A percentile compares a stretch with the other conserved stretches of the same genome.
Conservation (phyloP, 2,113 vertebrate species). For the Heptranchias perlo region DNA sequence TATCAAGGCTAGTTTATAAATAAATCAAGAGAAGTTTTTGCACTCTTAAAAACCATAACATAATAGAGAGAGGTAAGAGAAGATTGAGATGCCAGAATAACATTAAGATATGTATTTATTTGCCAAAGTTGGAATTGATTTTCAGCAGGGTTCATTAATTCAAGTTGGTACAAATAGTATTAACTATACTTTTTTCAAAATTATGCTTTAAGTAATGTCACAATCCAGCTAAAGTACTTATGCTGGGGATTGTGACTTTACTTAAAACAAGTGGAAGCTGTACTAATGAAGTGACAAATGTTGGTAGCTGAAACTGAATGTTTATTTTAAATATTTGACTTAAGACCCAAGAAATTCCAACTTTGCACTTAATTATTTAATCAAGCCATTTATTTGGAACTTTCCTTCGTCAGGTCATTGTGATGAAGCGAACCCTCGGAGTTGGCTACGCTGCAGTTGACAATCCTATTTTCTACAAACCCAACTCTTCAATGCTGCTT, state of each 20-base stretch:
- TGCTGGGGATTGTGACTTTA: neutral
- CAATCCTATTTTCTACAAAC: conserved; percentile 70
- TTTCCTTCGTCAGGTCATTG: conserved; percentile 55
- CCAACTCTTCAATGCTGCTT: conserved; percentile 64
- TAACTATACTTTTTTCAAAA: neutral
- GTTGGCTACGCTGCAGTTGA: conserved; percentile 72
- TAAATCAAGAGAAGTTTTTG: neutral
- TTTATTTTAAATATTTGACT: neutral
- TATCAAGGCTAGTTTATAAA: too few relatives aligned
- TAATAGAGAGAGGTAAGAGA: neutral
- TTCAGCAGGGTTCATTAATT: neutral
- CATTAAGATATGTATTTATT: neutral
- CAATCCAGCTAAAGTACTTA: neutral
- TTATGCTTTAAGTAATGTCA: neutral
- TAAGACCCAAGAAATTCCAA: neutral
- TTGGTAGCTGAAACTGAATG: neutral
- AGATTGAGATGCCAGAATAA: neutral
- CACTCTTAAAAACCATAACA: too few relatives aligned
- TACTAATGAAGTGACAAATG: neutral
- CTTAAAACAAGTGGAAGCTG: neutral
- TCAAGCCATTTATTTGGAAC: neutral
- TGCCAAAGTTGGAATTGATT: neutral
- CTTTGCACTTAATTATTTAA: neutral
- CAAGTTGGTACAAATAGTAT: neutral
- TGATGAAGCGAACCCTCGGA: conserved; percentile 70